Percentiles rank a stretch among this genome's conserved stretches.
phyloP scores from a whole-genome alignment of 2,888 invertebrate genomes.

The Cepaea hortensis region DNA sequence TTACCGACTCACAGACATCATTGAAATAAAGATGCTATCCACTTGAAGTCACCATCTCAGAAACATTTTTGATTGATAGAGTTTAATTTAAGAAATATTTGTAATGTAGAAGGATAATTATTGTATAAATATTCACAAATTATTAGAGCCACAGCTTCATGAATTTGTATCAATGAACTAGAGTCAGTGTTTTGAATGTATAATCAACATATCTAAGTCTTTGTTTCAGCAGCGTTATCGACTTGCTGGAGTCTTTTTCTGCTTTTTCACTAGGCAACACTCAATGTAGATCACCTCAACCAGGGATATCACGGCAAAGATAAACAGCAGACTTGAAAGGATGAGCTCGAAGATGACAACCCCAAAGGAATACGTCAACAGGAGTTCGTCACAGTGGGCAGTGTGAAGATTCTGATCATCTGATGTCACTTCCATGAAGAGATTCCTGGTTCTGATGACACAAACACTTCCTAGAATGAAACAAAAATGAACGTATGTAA shows the following conservation, averaged over 20 bases:
- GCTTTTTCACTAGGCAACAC: conserved; percentile 16
- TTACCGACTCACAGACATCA: too few species aligned
- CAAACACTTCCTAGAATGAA: conserved; percentile 36
- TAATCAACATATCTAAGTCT: too few species aligned
- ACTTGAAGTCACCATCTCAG: too few species aligned
- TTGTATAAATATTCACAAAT: too few species aligned
- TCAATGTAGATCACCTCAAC: conserved; percentile 31
- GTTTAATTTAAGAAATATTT: too few species aligned
- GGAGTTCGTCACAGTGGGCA: conserved; percentile 4
- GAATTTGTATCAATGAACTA: too few species aligned
- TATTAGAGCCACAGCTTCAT: too few species aligned
- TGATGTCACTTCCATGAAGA: neutral
- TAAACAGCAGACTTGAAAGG: conserved; percentile 23
- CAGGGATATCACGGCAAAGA: conserved; percentile 17
- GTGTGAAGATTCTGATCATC: neutral
- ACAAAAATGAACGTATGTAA: neutral
- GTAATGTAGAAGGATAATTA: too few species aligned
- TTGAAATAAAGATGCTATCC: too few species aligned
- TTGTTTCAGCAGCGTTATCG: neutral
- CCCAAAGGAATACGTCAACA: conserved; percentile 39
- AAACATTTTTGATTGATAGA: too few species aligned
- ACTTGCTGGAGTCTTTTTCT: neutral
- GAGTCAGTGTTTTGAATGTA: too few species aligned
- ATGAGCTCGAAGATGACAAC: conserved; percentile 46
- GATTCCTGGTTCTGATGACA: conserved; percentile 40